These are phyloP conservation scores for Cynodonichthys magdalenae DNA, from an alignment of 2,797 vertebrate genomes.

Conservation along the genomic window DNA sequence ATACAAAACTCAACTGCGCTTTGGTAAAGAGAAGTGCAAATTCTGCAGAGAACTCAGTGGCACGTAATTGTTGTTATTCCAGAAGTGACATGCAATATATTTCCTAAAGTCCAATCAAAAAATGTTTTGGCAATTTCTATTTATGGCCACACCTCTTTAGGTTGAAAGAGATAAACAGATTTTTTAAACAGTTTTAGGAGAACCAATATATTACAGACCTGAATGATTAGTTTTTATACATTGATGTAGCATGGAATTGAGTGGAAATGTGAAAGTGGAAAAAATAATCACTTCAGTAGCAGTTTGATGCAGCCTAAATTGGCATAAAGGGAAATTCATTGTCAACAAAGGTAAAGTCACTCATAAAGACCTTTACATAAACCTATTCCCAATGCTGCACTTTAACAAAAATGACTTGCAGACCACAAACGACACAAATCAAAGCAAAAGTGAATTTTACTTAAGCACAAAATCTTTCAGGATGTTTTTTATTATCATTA, in stretches of 20 bases:
- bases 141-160: conserved; percentile 4
- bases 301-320: conserved; percentile 52
- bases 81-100: conserved; percentile 39
- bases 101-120: conserved; percentile 22
- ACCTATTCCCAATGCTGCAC: conserved; percentile 41
- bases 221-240: conserved; percentile 31
- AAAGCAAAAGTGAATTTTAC: conserved; percentile 42
- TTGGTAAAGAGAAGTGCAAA: conserved; percentile 60
- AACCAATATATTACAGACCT: conserved; percentile 31
- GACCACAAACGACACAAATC: conserved; percentile 52
- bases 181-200: conserved; percentile 21
- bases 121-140: conserved; percentile 4
- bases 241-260: conserved; percentile 26
- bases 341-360: conserved; percentile 52
- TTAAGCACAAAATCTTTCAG: conserved; percentile 40
- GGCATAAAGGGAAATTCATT: conserved; percentile 55
- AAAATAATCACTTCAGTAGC: conserved; percentile 50
- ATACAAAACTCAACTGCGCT: conserved; percentile 61
- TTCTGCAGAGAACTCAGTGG: conserved; percentile 52
- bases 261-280: conserved; percentile 50
- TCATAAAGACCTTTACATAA: conserved; percentile 51
- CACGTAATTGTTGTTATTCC: conserved; percentile 52
- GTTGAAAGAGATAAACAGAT: conserved; percentile 27
- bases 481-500: conserved; percentile 26
- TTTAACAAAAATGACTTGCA: conserved; percentile 34